These are phyloP conservation scores for Acromyrmex echinatior DNA, from an alignment of 1,140 invertebrate species.

Conservation along the genomic window DNA sequence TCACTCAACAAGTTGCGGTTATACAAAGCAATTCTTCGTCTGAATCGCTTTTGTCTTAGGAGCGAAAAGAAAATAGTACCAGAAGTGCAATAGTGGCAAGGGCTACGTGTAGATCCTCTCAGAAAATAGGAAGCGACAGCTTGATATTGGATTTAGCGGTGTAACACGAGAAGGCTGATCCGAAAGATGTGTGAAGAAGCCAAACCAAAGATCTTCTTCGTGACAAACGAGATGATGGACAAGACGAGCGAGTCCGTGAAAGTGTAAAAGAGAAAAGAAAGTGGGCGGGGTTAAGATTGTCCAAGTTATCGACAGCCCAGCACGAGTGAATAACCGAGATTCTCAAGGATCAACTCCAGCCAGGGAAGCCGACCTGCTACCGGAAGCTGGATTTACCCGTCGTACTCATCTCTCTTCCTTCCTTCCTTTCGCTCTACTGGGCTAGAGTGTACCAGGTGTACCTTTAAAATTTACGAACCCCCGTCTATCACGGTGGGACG, in stretches of 20 bases:
- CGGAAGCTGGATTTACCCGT: slow-evolving; percentile 49
- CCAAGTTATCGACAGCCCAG: slow-evolving; percentile 69
- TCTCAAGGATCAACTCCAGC: slow-evolving; percentile 46
- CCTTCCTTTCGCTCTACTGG: slow-evolving; percentile 22
- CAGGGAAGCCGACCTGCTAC: slow-evolving; percentile 37
- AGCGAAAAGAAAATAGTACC: background rate
- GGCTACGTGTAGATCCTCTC: slow-evolving; percentile 48
- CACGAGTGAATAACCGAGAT: slow-evolving; percentile 73
- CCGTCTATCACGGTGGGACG: slow-evolving; percentile 54
- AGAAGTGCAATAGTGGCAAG: slow-evolving; percentile 21
- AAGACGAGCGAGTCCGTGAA: slow-evolving; percentile 48
- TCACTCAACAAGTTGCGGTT: slow-evolving; percentile 56
- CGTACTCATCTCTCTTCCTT: slow-evolving; percentile 37
- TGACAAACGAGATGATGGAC: slow-evolving; percentile 66
- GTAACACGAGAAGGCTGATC: slow-evolving; percentile 69
- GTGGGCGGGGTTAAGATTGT: slow-evolving; percentile 40
- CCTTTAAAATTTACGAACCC: slow-evolving; percentile 62
- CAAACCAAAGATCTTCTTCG: slow-evolving; percentile 56
- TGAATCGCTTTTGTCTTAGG: slow-evolving; percentile 23
- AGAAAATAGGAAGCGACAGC: slow-evolving; percentile 56
- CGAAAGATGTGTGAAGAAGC: slow-evolving; percentile 51
- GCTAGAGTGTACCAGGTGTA: slow-evolving; percentile 39
- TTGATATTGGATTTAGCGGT: slow-evolving; percentile 74
- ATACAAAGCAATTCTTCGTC: slow-evolving; percentile 30
- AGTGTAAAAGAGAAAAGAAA: slow-evolving; percentile 64